Percentiles rank a stretch among this genome's conserved stretches.
phyloP scores from a whole-genome alignment of 1,140 invertebrate genomes.

The Camponotus pennsylvanicus region DNA sequence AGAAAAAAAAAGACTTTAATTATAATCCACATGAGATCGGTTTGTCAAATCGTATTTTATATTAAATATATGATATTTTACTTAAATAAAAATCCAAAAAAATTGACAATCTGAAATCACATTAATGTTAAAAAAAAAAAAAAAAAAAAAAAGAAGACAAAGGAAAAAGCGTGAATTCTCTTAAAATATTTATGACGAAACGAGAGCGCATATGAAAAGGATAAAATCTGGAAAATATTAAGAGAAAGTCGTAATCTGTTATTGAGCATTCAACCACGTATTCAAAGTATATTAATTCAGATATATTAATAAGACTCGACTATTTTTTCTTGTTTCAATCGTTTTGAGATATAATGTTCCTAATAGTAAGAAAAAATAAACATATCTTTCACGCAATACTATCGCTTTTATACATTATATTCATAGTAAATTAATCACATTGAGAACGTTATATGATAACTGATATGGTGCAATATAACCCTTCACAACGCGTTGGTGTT shows the following conservation, averaged over 20 bases:
- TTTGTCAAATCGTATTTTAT: background rate
- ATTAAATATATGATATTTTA: background rate
- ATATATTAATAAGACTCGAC: background rate
- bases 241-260: no score
- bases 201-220: no score
- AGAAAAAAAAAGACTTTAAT: slow-evolving; percentile 21
- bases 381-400: background rate
- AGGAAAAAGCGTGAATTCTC: no score
- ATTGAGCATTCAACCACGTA: no score
- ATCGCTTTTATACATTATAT: background rate
- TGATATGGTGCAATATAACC: slow-evolving; percentile 20
- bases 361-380: background rate
- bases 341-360: background rate
- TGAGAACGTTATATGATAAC: background rate
- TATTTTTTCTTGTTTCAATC: background rate
- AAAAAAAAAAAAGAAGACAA: no score
- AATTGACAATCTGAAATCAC: no score
- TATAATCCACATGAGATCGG: slow-evolving; percentile 25
- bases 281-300: no score
- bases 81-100: background rate
- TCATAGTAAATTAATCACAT: background rate
- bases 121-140: no score
- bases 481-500: slow-evolving; percentile 9
- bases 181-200: no score
- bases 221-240: no score